Base-by-base conservation (phyloP, 2,888 invertebrate genomes). In the Cosmia trapezina region DNA sequence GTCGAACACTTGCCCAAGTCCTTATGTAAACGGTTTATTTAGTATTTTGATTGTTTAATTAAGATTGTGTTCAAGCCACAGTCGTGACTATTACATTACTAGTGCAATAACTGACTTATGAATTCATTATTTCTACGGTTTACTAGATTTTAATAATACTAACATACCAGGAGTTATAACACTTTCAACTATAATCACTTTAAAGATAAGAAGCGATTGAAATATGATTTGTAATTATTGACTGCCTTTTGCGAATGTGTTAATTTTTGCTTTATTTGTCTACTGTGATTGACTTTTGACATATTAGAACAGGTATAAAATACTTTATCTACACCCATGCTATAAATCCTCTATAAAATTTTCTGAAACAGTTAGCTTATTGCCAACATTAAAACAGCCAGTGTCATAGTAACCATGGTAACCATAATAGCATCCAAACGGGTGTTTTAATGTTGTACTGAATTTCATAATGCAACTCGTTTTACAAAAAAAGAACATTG, bases 61-160 rank as follows among this genome's bases (percentile, higher is more conserved):
- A 83, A 83, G 79, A 83, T 78, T 82, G 65, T 78, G 73, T 62
- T 47, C 66, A 43, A 63, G 61, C 45, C 33, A 69, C 47, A 65
- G 67, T 70, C 70, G 70, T 79, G 67, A 57, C 69, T 64, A 54
- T 79, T 73, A 79, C 70, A 70, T 83, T 79, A 83, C 64, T 57
- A 43, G 28, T 83, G 33, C 49, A 67, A 67, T 78, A 68, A 67
- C 47, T 37, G 64, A 67, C 70, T 78, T 78, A 65, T 79, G 54
- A 79, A 79, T 79, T 65, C 83, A 83, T 80, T 79, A 83, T 74
- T 80, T 80, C 74, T 45, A 17, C 63, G 83, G 45, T 80, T 78
- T 83, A 65, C 57, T 80, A 83, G 60, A 83, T 74, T 80, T 79
- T 83, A 79, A 74, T 80, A 80, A 73, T 83, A 83, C 64, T 74